phyloP scores from a whole-genome alignment of 2,113 vertebrate genomes.

The Blennius ocellaris region DNA sequence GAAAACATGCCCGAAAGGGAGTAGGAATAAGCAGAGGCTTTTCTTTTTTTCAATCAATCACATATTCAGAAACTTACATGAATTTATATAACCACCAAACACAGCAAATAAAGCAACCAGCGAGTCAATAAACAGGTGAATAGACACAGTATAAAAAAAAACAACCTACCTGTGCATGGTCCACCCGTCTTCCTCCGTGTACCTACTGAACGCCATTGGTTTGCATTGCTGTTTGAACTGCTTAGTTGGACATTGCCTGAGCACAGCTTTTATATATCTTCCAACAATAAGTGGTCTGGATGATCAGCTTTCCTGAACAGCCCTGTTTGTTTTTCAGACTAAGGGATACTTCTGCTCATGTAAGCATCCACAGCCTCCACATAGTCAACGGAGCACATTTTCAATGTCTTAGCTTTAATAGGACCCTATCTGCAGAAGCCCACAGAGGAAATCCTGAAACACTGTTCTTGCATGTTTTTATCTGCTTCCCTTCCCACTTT shows the following conservation, averaged over 20 bases:
- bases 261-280: constrained; percentile 13
- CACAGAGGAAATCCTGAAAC: constrained; percentile 11
- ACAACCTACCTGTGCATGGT: too few relatives aligned
- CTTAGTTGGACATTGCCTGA: too few relatives aligned
- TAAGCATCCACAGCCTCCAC: constrained; percentile 18
- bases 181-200: too few relatives aligned
- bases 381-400: constrained; percentile 23
- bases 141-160: too few relatives aligned
- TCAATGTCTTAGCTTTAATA: constrained; percentile 26
- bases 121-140: too few relatives aligned
- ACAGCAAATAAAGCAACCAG: too few relatives aligned
- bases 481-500: constrained; percentile 20
- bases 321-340: background rate
- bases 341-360: background rate
- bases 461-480: constrained; percentile 10
- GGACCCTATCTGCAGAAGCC: constrained; percentile 6
- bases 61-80: too few relatives aligned
- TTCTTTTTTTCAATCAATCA: too few relatives aligned
- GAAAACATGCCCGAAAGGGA: too few relatives aligned
- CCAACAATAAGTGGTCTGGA: background rate
- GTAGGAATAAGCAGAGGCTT: too few relatives aligned
- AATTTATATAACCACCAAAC: too few relatives aligned
- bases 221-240: too few relatives aligned
- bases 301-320: constrained; percentile 14
- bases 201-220: background rate